Percentiles rank a stretch among this genome's conserved stretches.
Conservation (phyloP, 1,140 invertebrate species). For the Pseudomyrmex dendroicus region DNA sequence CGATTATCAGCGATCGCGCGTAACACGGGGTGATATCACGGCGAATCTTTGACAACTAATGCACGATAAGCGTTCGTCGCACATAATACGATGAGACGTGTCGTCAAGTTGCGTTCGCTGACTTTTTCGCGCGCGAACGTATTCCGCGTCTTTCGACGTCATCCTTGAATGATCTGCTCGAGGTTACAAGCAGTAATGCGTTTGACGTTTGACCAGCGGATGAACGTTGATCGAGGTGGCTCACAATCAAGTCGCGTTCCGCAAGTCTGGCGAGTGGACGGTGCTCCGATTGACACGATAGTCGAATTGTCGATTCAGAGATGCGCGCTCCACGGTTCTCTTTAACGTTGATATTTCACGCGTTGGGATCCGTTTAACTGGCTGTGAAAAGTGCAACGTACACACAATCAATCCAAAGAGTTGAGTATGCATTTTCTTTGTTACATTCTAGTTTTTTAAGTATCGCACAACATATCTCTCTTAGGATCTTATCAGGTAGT, state of each 20-base stretch:
- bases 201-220: conserved; percentile 51
- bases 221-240: conserved; percentile 26
- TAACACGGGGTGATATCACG: background rate
- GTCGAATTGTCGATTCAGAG: background rate
- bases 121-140: background rate
- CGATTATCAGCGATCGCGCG: conserved; percentile 21
- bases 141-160: background rate
- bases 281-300: background rate
- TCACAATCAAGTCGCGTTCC: conserved; percentile 4
- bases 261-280: conserved; percentile 23
- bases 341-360: conserved; percentile 26
- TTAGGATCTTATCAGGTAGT: too few species aligned
- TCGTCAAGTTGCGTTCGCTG: background rate
- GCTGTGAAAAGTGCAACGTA: conserved; percentile 45
- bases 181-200: conserved; percentile 66
- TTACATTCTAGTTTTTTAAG: background rate
- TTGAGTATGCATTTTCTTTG: conserved; percentile 56
- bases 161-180: background rate
- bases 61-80: conserved; percentile 22
- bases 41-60: too few species aligned
- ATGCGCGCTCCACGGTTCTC: conserved; percentile 6
- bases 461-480: too few species aligned
- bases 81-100: conserved; percentile 15
- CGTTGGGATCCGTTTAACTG: conserved; percentile 31
- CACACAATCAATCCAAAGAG: conserved; percentile 48